phyloP scores from a whole-genome alignment of 1,140 invertebrate genomes.

The Geopemphigus sp. region DNA sequence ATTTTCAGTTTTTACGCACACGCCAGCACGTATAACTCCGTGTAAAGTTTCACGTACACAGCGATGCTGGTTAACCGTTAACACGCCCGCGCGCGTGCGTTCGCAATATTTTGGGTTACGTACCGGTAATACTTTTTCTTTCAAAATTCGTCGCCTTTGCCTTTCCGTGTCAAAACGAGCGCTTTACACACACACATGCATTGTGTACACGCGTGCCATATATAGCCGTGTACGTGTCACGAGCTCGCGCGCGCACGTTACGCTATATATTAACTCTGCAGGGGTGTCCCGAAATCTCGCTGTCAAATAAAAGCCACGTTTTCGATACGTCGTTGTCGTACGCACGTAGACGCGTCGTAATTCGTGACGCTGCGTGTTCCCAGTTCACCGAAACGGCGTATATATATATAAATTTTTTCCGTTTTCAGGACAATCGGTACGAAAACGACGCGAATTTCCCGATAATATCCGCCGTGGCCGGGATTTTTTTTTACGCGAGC shows the following conservation, averaged over 20 bases:
- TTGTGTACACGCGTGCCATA: not conserved
- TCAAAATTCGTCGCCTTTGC: not conserved
- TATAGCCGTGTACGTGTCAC: not conserved
- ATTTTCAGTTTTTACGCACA: not conserved
- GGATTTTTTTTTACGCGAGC: too few relatives aligned
- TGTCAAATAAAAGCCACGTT: constrained; percentile 34
- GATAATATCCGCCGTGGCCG: too few relatives aligned
- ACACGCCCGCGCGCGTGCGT: too few relatives aligned
- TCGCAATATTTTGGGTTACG: not conserved
- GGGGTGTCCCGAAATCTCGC: not conserved
- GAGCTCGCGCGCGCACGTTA: not conserved
- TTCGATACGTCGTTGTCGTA: not conserved
- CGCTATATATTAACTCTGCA: not conserved
- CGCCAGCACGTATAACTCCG: not conserved
- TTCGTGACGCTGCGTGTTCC: too few relatives aligned
- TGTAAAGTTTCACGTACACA: not conserved
- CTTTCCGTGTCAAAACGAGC: constrained; percentile 16
- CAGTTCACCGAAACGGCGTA: too few relatives aligned
- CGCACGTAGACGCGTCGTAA: too few relatives aligned
- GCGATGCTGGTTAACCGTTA: not conserved
- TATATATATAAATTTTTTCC: too few relatives aligned
- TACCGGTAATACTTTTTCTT: not conserved
- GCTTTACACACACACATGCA: not conserved
- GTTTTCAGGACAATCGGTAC: too few relatives aligned
- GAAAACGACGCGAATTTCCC: too few relatives aligned